Conservation (phyloP, 2,797 vertebrate genomes). For the Cryptoprocta ferox region DNA sequence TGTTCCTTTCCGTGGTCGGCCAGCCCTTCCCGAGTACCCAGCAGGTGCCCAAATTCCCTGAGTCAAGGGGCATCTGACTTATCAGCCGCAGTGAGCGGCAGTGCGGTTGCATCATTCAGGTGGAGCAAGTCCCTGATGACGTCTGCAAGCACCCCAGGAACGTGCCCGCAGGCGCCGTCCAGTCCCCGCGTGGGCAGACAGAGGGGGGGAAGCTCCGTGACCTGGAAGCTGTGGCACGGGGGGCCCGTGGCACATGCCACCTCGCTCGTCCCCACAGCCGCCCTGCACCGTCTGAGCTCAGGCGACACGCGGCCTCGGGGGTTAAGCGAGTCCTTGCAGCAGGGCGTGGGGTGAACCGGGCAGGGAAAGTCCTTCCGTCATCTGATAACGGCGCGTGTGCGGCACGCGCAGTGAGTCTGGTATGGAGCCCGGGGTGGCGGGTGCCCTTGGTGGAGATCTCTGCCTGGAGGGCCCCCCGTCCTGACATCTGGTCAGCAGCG, state of each 20-base stretch:
- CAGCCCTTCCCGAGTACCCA: rapidly evolving
- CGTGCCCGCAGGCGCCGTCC: rapidly evolving
- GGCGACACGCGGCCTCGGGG: rapidly evolving
- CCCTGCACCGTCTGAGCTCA: rapidly evolving
- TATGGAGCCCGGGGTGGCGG: rapidly evolving
- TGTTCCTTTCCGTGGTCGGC: rapidly evolving
- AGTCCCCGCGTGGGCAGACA: rapidly evolving
- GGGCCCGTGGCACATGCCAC: background rate
- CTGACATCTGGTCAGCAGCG: rapidly evolving
- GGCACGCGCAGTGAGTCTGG: rapidly evolving
- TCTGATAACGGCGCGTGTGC: rapidly evolving
- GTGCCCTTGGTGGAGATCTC: background rate
- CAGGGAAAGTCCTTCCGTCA: rapidly evolving
- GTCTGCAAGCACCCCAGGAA: rapidly evolving
- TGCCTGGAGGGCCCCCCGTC: rapidly evolving
- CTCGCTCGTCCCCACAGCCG: rapidly evolving
- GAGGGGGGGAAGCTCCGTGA: rapidly evolving
- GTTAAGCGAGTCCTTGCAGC: background rate
- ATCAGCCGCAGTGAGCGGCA: rapidly evolving
- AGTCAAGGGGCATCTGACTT: background rate
- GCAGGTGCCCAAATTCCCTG: rapidly evolving
- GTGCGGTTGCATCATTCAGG: rapidly evolving
- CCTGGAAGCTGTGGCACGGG: background rate
- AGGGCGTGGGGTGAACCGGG: rapidly evolving
- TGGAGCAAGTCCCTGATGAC: rapidly evolving